Conservation (phyloP, 2,113 vertebrate species). For the Chamaetylas fuelleborni region DNA sequence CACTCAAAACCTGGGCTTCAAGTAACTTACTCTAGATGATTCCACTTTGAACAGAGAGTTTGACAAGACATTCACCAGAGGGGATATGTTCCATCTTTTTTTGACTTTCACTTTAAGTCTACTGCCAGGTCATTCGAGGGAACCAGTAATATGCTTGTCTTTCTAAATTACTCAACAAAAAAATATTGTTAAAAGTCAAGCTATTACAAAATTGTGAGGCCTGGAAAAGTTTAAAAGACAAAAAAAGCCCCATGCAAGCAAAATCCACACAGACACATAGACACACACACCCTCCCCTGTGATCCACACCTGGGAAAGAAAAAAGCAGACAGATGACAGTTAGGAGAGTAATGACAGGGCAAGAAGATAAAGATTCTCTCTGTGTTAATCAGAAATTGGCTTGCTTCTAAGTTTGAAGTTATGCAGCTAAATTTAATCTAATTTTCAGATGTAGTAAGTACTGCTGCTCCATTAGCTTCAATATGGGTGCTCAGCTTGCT, state of each 20-base stretch:
- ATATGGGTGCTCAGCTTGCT: neutral
- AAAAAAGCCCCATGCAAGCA: neutral
- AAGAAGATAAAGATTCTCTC: neutral
- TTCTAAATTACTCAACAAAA: neutral
- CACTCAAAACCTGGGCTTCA: neutral
- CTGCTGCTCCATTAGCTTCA: conserved; percentile 20
- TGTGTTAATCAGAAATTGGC: neutral
- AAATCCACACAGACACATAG: neutral
- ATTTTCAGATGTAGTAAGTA: neutral
- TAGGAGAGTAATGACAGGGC: neutral
- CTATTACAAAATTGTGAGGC: neutral
- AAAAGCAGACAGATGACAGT: neutral
- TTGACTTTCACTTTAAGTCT: neutral
- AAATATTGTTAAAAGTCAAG: neutral
- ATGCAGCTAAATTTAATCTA: neutral
- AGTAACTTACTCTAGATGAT: neutral
- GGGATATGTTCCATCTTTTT: neutral
- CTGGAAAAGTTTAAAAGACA: neutral
- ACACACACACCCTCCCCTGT: neutral
- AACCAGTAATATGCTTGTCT: neutral
- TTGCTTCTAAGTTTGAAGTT: neutral
- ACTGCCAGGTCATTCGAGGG: neutral
- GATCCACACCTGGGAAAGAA: neutral
- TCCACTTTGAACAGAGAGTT: neutral
- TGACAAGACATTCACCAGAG: neutral